phyloP scores from a whole-genome alignment of 2,113 vertebrate genomes.

The Engraulis encrasicolus region DNA sequence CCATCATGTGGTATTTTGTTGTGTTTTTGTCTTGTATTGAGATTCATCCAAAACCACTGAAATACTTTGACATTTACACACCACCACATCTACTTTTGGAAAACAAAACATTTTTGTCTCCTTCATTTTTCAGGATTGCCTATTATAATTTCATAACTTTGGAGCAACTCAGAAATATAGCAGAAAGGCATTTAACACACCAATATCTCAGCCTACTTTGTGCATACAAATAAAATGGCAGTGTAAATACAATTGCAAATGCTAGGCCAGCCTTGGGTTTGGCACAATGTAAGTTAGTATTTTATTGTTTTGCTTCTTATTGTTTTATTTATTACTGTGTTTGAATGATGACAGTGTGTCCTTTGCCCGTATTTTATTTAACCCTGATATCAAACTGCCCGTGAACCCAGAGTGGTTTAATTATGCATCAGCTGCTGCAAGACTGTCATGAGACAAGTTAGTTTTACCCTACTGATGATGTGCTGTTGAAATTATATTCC shows the following conservation, averaged over 20 bases:
- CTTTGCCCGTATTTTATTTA: too few relatives aligned
- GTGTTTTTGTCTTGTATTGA: background rate
- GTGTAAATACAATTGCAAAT: too few relatives aligned
- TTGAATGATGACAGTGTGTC: too few relatives aligned
- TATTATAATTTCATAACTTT: background rate
- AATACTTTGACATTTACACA: background rate
- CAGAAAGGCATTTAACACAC: background rate
- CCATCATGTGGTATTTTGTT: background rate
- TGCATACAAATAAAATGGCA: background rate
- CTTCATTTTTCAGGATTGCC: background rate
- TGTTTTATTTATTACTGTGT: too few relatives aligned
- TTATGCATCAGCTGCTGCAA: background rate
- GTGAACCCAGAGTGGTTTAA: background rate
- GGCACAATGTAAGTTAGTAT: too few relatives aligned
- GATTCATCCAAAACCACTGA: background rate
- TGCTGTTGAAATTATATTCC: too few relatives aligned
- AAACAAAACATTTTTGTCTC: background rate
- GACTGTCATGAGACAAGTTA: too few relatives aligned
- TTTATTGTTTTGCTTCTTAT: too few relatives aligned
- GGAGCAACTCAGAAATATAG: too few relatives aligned
- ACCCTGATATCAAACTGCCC: too few relatives aligned
- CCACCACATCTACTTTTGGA: background rate
- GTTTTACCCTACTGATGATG: too few relatives aligned
- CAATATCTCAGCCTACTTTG: background rate
- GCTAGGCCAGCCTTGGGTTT: too few relatives aligned